Evolutionary conservation across 1,140 invertebrate species (phyloP).

Genomic region (Heliothis subflexa): DNA sequence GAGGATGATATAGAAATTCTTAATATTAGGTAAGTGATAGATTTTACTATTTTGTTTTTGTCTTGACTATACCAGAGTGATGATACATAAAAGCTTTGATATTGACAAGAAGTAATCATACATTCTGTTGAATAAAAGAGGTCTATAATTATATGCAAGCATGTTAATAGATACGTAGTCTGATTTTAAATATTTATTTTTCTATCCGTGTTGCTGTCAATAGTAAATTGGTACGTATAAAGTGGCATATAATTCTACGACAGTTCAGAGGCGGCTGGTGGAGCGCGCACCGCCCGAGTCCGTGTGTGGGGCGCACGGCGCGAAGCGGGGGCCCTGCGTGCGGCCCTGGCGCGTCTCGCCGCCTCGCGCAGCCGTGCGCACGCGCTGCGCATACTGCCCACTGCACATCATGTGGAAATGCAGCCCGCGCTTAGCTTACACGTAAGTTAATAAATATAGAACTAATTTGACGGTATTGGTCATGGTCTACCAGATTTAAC

Average conservation of each 20-base stretch:
- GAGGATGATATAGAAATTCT: conserved; percentile 90
- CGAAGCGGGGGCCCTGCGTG: conserved; percentile 67
- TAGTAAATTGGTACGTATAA: not conserved
- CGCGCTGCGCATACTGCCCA: conserved; percentile 53
- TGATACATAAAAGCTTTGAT: no score
- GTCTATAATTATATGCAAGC: no score
- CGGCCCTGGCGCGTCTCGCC: conserved; percentile 71
- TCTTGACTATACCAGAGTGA: no score
- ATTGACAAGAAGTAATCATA: no score
- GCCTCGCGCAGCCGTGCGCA: conserved; percentile 56
- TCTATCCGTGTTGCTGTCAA: not conserved
- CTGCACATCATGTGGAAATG: conserved; percentile 76
- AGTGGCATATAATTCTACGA: not conserved
- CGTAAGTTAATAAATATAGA: conserved; percentile 58
- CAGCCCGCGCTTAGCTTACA: conserved; percentile 76
- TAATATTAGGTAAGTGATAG: conserved; percentile 89
- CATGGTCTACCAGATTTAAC: no score
- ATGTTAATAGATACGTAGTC: no score
- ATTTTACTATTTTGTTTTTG: not conserved
- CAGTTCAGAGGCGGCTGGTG: conserved; percentile 63
- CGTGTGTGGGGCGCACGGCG: conserved; percentile 74
- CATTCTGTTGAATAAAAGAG: no score
- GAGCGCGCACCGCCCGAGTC: conserved; percentile 68
- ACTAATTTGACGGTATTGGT: not conserved
- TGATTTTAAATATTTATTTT: no score